These are phyloP conservation scores for Nebria salina DNA, from an alignment of 2,888 invertebrate species.

Conservation along the genomic window DNA sequence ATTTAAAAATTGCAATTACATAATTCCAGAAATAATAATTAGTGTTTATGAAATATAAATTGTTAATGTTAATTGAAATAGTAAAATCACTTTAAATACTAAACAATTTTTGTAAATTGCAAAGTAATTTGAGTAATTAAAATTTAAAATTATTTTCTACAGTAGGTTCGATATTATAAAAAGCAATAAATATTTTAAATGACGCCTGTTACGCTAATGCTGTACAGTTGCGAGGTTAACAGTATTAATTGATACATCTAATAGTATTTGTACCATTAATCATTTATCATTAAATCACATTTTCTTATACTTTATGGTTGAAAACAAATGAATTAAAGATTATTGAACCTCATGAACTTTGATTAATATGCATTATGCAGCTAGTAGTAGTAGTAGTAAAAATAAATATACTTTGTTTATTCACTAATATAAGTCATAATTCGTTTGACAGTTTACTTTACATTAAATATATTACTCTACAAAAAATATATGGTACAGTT, in stretches of 20 bases:
- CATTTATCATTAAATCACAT: conserved; percentile 15
- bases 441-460: too few species aligned
- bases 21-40: background rate
- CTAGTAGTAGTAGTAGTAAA: conserved; percentile 23
- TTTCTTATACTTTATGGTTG: conserved; percentile 11
- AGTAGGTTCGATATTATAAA: background rate
- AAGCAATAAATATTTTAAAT: background rate
- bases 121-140: too few species aligned
- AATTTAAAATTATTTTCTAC: background rate
- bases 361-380: conserved; percentile 20
- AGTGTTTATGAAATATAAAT: too few species aligned
- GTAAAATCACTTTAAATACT: too few species aligned
- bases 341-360: conserved; percentile 32
- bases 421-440: background rate
- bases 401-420: conserved; percentile 1
- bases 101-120: too few species aligned
- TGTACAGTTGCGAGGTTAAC: background rate
- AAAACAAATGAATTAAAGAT: conserved; percentile 27
- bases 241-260: background rate
- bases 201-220: background rate
- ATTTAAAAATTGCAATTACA: conserved; percentile 8
- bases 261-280: conserved; percentile 2
- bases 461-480: too few species aligned
- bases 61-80: too few species aligned
- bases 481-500: too few species aligned